Evolutionary conservation across 2,113 vertebrate genomes (phyloP).

Genomic region (Terrapene triunguis): DNA sequence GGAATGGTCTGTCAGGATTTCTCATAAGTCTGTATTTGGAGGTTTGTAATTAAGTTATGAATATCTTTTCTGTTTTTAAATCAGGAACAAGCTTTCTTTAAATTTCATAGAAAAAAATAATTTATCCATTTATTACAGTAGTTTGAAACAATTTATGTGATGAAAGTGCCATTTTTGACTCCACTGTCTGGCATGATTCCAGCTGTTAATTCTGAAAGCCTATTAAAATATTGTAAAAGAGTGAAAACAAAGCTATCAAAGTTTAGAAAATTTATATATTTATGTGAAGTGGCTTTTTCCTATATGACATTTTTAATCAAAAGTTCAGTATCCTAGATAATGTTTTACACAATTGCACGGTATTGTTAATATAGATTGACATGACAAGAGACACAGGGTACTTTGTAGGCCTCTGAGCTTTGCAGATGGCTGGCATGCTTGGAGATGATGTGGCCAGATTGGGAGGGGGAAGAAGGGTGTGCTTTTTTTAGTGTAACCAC

Average conservation of each 20-base stretch:
- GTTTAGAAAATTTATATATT: neutral
- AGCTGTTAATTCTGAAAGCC: neutral
- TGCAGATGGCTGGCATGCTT: neutral
- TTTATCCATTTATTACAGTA: neutral
- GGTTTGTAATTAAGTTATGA: neutral
- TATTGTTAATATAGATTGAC: neutral
- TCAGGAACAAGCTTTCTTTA: neutral
- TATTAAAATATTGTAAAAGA: neutral
- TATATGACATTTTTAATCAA: neutral
- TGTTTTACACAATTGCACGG: neutral
- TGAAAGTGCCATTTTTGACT: neutral
- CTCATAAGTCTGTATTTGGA: neutral
- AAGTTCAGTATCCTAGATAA: neutral
- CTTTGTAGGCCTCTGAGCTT: neutral
- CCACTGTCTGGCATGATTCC: neutral
- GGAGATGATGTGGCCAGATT: neutral
- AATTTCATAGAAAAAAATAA: neutral
- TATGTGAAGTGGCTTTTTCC: neutral
- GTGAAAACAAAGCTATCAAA: neutral
- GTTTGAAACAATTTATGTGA: neutral
- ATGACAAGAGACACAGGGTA: neutral
- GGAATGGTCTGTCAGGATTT: neutral
- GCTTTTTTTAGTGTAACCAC: neutral
- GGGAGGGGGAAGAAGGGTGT: accelerated
- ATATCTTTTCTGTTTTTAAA: neutral